Percentiles rank a stretch among this genome's conserved stretches.
These are phyloP conservation scores for Hylaea fasciaria DNA, from an alignment of 2,888 invertebrate genomes.

Conservation along the genomic window DNA sequence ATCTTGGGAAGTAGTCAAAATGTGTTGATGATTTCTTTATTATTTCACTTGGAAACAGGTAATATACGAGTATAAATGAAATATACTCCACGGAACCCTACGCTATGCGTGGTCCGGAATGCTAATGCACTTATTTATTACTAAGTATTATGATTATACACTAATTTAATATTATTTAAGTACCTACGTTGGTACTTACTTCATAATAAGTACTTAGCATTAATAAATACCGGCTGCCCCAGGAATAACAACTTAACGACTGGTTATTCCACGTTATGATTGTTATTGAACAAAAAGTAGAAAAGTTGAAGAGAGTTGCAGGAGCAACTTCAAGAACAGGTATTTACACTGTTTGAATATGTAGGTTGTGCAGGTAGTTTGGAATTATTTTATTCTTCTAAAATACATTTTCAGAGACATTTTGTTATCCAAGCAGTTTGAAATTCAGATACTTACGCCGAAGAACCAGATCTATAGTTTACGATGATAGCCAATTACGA, in stretches of 20 bases:
- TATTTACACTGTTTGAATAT: constrained; percentile 83
- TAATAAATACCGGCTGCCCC: not conserved
- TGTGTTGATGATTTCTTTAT: no score
- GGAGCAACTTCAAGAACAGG: constrained; percentile 84
- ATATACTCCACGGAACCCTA: no score
- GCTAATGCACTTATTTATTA: no score
- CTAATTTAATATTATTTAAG: no score
- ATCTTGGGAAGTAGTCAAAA: not conserved
- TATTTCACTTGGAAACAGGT: no score
- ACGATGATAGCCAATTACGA: no score
- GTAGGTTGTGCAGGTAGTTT: constrained; percentile 76
- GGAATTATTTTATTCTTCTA: constrained; percentile 55
- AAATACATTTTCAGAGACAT: constrained; percentile 13
- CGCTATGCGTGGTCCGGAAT: no score
- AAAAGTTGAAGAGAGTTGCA: constrained; percentile 84
- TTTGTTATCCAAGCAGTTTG: not conserved
- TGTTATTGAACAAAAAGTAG: constrained; percentile 81
- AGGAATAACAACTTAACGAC: constrained; percentile 11
- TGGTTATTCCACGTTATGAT: constrained; percentile 75
- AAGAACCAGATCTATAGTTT: no score
- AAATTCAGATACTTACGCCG: not conserved
- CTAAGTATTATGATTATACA: no score
- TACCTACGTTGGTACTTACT: no score
- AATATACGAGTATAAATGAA: no score
- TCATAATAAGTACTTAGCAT: not conserved